phyloP scores from a whole-genome alignment of 2,888 invertebrate species.

The Papilio demoleus region DNA sequence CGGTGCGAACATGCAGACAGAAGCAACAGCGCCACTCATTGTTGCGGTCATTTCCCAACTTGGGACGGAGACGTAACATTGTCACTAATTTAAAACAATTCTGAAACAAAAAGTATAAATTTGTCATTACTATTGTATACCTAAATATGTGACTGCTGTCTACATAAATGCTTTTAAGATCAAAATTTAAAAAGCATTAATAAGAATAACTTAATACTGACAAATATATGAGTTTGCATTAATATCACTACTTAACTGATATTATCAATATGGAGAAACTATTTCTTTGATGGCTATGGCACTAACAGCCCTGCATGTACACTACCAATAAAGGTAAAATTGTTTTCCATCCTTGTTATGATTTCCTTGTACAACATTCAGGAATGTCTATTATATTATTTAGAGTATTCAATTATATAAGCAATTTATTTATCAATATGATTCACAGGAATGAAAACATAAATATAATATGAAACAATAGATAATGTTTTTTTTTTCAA shows the following conservation, averaged over 20 bases:
- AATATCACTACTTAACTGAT: not conserved
- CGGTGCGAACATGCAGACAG: constrained; percentile 92
- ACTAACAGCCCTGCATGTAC: not conserved
- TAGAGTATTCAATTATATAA: not conserved
- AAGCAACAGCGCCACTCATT: constrained; percentile 92
- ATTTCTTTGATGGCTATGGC: not conserved
- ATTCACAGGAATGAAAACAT: constrained; percentile 13
- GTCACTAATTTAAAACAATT: constrained; percentile 43
- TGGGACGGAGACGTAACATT: constrained; percentile 86
- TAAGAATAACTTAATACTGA: not conserved
- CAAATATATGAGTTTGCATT: too few relatives aligned
- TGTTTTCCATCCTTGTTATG: not conserved
- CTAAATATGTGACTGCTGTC: not conserved
- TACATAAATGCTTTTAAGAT: not conserved
- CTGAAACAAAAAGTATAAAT: not conserved
- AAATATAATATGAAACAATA: constrained; percentile 17
- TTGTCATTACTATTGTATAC: not conserved
- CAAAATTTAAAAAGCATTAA: not conserved
- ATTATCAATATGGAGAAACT: not conserved
- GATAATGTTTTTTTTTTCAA: constrained; percentile 11
- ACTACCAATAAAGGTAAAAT: not conserved
- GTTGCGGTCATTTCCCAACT: constrained; percentile 85
- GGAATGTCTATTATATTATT: constrained; percentile 4
- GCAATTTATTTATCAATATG: constrained; percentile 10
- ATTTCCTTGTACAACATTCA: constrained; percentile 6